Conservation (phyloP, 2,888 invertebrate genomes). For the Sphaeridia pumilis region DNA sequence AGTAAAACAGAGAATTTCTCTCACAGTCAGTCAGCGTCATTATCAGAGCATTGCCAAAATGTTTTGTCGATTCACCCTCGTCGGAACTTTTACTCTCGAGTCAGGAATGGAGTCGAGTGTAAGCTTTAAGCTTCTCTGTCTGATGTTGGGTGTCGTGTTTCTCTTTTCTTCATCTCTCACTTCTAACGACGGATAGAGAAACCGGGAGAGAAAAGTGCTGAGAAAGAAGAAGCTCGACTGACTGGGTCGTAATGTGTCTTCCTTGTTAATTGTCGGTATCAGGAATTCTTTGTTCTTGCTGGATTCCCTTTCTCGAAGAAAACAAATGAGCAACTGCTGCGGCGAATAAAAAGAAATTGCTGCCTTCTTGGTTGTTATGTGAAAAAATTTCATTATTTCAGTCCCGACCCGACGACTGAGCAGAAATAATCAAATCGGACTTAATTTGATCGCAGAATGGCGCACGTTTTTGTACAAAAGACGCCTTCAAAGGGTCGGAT, state of each 20-base stretch:
- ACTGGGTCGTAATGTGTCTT: too few relatives aligned
- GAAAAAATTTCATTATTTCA: conserved; percentile 4
- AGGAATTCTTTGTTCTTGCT: neutral
- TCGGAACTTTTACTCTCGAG: too few relatives aligned
- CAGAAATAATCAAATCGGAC: conserved; percentile 8
- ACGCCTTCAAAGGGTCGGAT: neutral
- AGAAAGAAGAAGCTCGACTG: too few relatives aligned
- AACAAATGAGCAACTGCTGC: neutral
- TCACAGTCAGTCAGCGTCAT: neutral
- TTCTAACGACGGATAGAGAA: too few relatives aligned
- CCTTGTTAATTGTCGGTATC: too few relatives aligned
- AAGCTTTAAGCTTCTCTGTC: neutral
- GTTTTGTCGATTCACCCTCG: too few relatives aligned
- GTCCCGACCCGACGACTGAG: neutral
- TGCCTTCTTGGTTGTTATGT: neutral
- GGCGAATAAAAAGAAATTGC: neutral
- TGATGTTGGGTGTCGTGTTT: neutral
- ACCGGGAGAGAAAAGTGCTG: too few relatives aligned
- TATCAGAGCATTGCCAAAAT: too few relatives aligned
- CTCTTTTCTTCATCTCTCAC: neutral
- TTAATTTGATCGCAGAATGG: neutral
- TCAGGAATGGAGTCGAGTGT: too few relatives aligned
- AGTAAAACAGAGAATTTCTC: neutral
- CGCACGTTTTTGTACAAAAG: neutral
- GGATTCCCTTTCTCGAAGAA: neutral